phyloP scores from a whole-genome alignment of 2,888 invertebrate genomes.

The Carpatolechia fugitivella region DNA sequence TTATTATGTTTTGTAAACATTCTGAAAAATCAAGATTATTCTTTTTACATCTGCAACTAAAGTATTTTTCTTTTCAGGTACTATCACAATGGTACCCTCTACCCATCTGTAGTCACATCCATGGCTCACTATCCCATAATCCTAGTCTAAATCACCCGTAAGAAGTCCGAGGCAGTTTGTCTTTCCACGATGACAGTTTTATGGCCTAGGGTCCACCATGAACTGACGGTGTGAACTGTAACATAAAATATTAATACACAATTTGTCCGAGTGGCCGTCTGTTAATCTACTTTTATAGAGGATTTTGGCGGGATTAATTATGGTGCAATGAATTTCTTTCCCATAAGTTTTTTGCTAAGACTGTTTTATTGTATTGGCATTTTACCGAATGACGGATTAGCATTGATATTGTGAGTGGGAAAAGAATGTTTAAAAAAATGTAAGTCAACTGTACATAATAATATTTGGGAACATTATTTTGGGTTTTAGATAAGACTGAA shows the following conservation, averaged over 20 bases:
- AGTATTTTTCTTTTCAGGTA: no score
- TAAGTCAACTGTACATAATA: no score
- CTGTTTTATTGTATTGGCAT: constrained; percentile 3
- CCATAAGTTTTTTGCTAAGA: constrained; percentile 12
- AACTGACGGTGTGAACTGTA: constrained; percentile 59
- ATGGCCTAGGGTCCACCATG: constrained; percentile 44
- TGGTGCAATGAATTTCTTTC: constrained; percentile 23
- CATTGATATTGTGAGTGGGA: not conserved
- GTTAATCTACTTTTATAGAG: constrained; percentile 74
- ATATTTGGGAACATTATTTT: no score
- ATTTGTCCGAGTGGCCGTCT: constrained; percentile 74
- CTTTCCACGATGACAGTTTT: constrained; percentile 72
- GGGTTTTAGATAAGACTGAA: no score
- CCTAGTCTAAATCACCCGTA: constrained; percentile 69
- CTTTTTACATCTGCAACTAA: no score
- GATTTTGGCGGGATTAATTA: constrained; percentile 62
- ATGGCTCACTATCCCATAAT: constrained; percentile 46
- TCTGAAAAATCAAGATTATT: no score
- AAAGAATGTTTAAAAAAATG: not conserved
- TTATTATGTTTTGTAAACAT: no score
- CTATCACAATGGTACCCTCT: not conserved
- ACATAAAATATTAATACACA: constrained; percentile 79
- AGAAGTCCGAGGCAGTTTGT: constrained; percentile 65
- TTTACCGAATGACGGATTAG: not conserved
- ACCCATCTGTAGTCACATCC: constrained; percentile 4